phyloP scores from a whole-genome alignment of 2,113 vertebrate species.

The Stictonetta naevosa region DNA sequence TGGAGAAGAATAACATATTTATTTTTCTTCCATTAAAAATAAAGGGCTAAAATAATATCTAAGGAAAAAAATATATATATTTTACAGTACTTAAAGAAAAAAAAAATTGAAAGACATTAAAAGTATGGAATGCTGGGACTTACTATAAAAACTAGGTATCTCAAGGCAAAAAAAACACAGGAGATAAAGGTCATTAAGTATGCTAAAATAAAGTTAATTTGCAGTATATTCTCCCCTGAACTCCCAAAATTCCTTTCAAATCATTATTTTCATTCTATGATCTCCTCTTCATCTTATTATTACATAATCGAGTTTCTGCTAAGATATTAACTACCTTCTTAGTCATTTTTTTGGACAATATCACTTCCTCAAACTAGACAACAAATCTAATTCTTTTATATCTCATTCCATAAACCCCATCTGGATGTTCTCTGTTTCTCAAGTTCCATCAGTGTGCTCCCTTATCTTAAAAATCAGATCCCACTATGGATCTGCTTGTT shows the following conservation, averaged over 20 bases:
- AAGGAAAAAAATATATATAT: background rate
- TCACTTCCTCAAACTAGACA: background rate
- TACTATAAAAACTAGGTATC: background rate
- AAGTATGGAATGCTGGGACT: background rate
- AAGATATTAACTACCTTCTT: background rate
- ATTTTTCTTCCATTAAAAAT: background rate
- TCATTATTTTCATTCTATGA: background rate
- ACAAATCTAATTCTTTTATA: background rate
- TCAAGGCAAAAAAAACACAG: background rate
- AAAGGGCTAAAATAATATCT: background rate
- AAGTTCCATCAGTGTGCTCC: accelerated
- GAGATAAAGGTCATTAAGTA: background rate
- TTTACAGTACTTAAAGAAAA: background rate
- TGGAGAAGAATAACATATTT: background rate
- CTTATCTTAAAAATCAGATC: background rate
- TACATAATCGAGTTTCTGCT: background rate
- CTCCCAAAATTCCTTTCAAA: background rate
- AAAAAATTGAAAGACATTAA: background rate
- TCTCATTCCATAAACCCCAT: accelerated
- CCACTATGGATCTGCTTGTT: background rate
- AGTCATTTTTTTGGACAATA: background rate
- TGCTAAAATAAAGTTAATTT: background rate
- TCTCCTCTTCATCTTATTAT: background rate
- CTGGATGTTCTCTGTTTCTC: background rate
- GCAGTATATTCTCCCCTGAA: background rate